A percentile compares a stretch with the other conserved stretches of the same genome.
Conservation (phyloP, 2,113 vertebrate genomes). For the Tyrannus savana region DNA sequence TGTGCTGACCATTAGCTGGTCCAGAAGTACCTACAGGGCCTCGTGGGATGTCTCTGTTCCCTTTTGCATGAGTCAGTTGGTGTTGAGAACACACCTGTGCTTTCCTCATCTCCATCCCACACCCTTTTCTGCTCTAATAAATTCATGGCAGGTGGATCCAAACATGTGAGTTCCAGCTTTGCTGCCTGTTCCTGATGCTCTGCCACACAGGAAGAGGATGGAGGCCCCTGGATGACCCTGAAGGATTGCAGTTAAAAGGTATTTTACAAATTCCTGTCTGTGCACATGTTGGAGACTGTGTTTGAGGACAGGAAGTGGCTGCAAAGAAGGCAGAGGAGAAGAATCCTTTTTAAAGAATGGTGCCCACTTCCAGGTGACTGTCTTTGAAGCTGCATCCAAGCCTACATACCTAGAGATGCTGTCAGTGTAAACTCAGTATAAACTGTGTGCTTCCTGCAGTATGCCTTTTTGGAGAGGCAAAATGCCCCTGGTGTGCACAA, state of each 20-base stretch:
- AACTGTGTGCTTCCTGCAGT: neutral
- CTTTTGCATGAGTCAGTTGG: neutral
- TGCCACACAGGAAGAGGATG: conserved; percentile 38
- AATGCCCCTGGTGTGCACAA: neutral
- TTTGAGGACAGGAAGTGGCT: neutral
- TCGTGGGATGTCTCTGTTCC: neutral
- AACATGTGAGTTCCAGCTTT: neutral
- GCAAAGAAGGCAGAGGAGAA: neutral
- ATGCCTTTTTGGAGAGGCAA: neutral
- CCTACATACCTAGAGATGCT: neutral
- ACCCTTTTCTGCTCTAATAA: conserved; percentile 21
- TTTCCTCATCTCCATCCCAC: conserved; percentile 13
- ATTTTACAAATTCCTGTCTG: neutral
- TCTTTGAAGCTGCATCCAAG: neutral
- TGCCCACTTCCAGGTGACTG: neutral
- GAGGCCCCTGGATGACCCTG: conserved; percentile 60
- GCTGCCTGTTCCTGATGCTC: conserved; percentile 41
- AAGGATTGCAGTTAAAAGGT: neutral
- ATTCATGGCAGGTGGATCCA: neutral
- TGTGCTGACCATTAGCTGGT: neutral
- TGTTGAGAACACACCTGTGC: neutral
- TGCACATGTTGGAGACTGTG: neutral
- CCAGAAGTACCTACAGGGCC: neutral
- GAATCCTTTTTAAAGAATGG: neutral
- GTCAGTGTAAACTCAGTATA: too few species aligned